These are phyloP conservation scores for Pogonophryne albipinna DNA, from an alignment of 2,797 vertebrate genomes.

Conservation along the genomic window DNA sequence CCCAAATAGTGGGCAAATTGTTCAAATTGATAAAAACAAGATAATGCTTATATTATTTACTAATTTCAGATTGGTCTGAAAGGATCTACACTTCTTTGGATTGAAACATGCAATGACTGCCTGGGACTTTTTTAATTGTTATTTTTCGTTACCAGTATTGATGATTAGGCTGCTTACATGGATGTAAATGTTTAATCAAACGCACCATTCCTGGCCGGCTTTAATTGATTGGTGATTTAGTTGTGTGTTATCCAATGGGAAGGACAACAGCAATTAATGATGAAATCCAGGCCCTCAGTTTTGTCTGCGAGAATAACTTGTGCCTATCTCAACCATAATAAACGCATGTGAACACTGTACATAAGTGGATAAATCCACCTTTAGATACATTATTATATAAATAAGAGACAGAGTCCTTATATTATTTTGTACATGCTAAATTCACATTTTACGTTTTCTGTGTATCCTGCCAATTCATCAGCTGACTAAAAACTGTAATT, in stretches of 20 bases:
- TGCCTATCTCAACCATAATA: fast-evolving
- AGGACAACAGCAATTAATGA: fast-evolving
- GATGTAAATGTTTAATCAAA: constrained; percentile 21
- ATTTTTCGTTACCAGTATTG: too few relatives aligned
- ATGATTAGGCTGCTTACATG: too few relatives aligned
- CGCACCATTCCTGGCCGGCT: background rate
- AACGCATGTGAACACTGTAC: too few relatives aligned
- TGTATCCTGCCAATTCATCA: background rate
- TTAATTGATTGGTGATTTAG: constrained; percentile 45
- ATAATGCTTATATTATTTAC: too few relatives aligned
- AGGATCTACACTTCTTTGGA: too few relatives aligned
- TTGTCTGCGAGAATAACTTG: constrained; percentile 49
- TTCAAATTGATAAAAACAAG: too few relatives aligned
- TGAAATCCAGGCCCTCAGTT: fast-evolving
- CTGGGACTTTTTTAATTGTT: too few relatives aligned
- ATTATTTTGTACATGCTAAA: background rate
- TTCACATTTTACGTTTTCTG: background rate
- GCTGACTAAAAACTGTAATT: background rate
- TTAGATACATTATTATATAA: background rate
- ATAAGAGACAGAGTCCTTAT: too few relatives aligned
- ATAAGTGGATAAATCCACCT: background rate
- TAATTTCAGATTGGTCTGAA: too few relatives aligned
- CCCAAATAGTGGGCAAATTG: too few relatives aligned
- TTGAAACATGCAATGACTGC: too few relatives aligned
- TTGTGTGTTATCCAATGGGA: constrained; percentile 42